Conservation (phyloP, 2,888 invertebrate species). For the Drosophila mulleri region DNA sequence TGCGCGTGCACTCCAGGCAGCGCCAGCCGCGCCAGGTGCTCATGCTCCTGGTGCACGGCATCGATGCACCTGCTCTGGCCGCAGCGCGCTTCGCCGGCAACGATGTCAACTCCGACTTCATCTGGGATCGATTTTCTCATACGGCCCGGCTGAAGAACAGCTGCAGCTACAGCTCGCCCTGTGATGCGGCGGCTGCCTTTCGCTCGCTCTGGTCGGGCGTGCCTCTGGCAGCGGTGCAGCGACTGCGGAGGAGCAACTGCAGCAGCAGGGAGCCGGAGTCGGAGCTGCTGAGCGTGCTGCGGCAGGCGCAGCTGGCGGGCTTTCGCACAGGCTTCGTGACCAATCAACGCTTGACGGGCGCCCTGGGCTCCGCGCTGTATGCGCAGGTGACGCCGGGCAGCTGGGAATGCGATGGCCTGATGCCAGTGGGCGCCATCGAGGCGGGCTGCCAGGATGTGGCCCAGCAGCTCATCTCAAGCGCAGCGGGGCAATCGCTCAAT, state of each 20-base stretch:
- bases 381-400: slow-evolving; percentile 89
- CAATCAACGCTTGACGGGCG: slow-evolving; percentile 93
- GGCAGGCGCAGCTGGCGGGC: slow-evolving; percentile 89
- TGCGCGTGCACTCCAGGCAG: slow-evolving; percentile 86
- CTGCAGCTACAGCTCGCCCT: slow-evolving; percentile 91
- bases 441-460: slow-evolving; percentile 92
- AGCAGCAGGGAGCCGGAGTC: slow-evolving; percentile 86
- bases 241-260: slow-evolving; percentile 87
- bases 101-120: slow-evolving; percentile 81
- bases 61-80: slow-evolving; percentile 92
- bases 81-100: slow-evolving; percentile 88
- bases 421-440: slow-evolving; percentile 86
- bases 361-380: slow-evolving; percentile 91
- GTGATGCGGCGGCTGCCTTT: slow-evolving; percentile 93
- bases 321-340: slow-evolving; percentile 94
- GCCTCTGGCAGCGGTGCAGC: slow-evolving; percentile 77
- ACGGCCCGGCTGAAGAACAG: slow-evolving; percentile 94
- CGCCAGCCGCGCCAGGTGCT: slow-evolving; percentile 89
- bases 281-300: slow-evolving; percentile 88
- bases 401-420: slow-evolving; percentile 92
- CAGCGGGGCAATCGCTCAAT: slow-evolving; percentile 87
- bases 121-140: slow-evolving; percentile 93
- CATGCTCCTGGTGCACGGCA: slow-evolving; percentile 94
- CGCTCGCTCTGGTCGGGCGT: slow-evolving; percentile 93
- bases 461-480: slow-evolving; percentile 90